Evolutionary conservation across 2,888 invertebrate species (phyloP), one percentile per base, ranked within the genome.

Genomic region (Rhaphigaster nebulosa): DNA sequence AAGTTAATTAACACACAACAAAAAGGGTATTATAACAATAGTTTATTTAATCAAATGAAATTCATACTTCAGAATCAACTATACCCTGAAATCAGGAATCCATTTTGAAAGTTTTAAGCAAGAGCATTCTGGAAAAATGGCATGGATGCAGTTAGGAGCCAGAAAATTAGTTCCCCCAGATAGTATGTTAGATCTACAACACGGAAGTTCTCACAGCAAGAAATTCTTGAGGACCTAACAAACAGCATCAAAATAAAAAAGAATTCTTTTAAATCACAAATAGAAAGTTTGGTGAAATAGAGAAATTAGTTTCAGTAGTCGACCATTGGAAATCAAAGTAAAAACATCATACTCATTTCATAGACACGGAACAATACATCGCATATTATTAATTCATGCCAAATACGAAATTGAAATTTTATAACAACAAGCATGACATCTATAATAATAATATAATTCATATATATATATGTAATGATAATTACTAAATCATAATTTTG

Each of bases 181-280:
- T 65, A 70, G 76, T 76, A 12, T 38, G 76, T 76, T 76, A 76
- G 76, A 76, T 76, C 23, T 76, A 76, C 76, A 38, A 76, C 76
- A 38, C 60, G 60, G 12, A 76, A 76, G 76, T 23, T 76, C 76
- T 38, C 76, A 76, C 76, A 76, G 38, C 38, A 76, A 38, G 38
- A 76, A 76, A 76, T 76, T 76, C 76, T 76, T 76, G 38, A 38
- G 38, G 76, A 76, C 76, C 76, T 76, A 76, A 76, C 76, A 76
- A 76, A 76, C 76, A 76, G 76, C 76, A 76, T 76, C 38, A 76
- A 38, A 76, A 76, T 76, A 76, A 76, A 76, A 76, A 76, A 34
- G 6, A 38, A 76, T 38, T 18, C 60, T 60, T 76, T 76, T 34
- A 80, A 41, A 80, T 15, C 41, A 38, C 26, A 38, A 38, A 12